Evolutionary conservation across 2,113 vertebrate species (phyloP), one percentile per base, ranked within the genome.

Genomic region (Catharus minimus): DNA sequence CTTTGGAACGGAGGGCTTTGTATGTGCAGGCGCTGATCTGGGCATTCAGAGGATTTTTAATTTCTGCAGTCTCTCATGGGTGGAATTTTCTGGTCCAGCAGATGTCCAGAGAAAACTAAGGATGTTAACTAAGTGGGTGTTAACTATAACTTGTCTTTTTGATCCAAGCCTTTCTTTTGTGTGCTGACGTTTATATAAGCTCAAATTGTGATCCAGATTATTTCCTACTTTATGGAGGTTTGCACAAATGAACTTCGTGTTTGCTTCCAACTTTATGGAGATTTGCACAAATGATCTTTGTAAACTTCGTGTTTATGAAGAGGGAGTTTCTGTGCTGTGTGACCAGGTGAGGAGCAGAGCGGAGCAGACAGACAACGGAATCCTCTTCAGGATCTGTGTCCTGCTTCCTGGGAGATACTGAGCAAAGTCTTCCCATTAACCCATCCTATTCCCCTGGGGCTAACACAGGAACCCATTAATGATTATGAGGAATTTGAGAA

Each of bases 161-260:
- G 58, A 82, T 84, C 58, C 41, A 52, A 52, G 72, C 49, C 62
- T 1, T 56, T 80, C 26, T 78, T 73, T 47, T 57, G 16, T 44
- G 49, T 66, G 46, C 65, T 90, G 92, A 79, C 57, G 86, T 93
- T 94, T 95, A 61, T 86, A 47, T 65, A 88, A 92, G 55, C 26
- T 73, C 46, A 75, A 82, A 46, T 36, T 65, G 44, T 15, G 41
- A 20, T 65, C 49, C 49, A 43, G 43, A 46, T 84, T 84, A 61
- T 86, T 65, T 92, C 33, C 12, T 28, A 0, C 41, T 84, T 47
- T 32, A 65, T 60, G 77, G 13, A 49, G 47, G 26, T 49, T 49
- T 49, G 24, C 47, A 49, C 47, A 49, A 49, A 49, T 49, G 23
- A 49, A 49, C 23, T 49, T 49, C 5, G 5, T 49, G 47, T 49